These are phyloP conservation scores for Chlorodrepanis virens DNA, from an alignment of 2,113 vertebrate genomes.

Conservation along the genomic window DNA sequence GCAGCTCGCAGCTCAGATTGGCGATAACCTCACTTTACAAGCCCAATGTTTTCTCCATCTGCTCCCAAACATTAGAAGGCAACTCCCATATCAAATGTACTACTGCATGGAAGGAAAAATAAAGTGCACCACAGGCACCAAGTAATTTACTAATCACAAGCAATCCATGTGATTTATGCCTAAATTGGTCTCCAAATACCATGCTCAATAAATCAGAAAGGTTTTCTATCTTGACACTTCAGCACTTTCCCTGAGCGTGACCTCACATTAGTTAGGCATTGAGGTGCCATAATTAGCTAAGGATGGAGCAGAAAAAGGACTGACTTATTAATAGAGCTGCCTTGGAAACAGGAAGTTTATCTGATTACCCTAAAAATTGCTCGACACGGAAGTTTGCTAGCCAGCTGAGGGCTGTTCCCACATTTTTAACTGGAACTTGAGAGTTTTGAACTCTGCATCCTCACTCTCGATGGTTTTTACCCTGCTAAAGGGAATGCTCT, in stretches of 20 bases:
- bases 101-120: neutral
- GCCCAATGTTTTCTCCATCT: neutral
- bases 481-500: neutral
- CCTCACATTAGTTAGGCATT: neutral
- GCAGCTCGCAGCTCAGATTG: neutral
- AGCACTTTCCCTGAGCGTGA: neutral
- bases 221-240: neutral
- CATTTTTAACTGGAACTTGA: neutral
- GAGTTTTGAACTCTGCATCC: neutral
- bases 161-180: conserved; percentile 23
- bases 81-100: neutral
- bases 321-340: conserved; percentile 27
- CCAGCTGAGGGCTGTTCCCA: neutral
- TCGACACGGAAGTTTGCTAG: neutral
- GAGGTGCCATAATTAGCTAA: neutral
- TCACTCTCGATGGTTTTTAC: neutral
- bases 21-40: neutral
- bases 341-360: conserved; percentile 46
- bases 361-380: neutral
- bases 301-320: neutral
- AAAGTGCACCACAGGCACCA: neutral
- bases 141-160: conserved; percentile 8
- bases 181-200: neutral
- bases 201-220: neutral
- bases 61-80: neutral